phyloP scores from a whole-genome alignment of 2,888 invertebrate genomes.

The Crematogaster levior region DNA sequence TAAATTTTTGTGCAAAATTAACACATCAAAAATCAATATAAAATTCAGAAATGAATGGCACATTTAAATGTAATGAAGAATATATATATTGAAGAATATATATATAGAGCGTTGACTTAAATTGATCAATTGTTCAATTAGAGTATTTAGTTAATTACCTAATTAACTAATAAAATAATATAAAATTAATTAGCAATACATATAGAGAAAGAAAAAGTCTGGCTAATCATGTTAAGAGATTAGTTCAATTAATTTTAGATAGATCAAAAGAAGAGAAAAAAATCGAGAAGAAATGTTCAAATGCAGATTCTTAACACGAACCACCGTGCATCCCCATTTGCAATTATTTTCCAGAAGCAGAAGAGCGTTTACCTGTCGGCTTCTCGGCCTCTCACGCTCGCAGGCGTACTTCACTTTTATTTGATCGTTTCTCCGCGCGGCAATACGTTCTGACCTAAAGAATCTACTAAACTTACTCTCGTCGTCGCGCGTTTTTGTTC shows the following conservation, averaged over 20 bases:
- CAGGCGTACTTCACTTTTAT: conserved; percentile 66
- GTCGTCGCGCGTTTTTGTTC: conserved; percentile 65
- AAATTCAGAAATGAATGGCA: neutral
- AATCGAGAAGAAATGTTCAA: neutral
- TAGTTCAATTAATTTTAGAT: neutral
- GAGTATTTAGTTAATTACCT: neutral
- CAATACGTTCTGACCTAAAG: conserved; percentile 71
- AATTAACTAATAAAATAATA: neutral
- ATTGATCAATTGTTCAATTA: conserved; percentile 8
- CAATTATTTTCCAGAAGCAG: conserved; percentile 50
- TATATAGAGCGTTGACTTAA: neutral
- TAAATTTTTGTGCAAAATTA: neutral
- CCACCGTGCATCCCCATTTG: conserved; percentile 54
- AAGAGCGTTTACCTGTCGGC: conserved; percentile 59
- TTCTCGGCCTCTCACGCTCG: conserved; percentile 62
- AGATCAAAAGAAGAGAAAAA: neutral
- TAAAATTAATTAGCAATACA: neutral
- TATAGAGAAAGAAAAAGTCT: neutral
- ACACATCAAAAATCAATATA: neutral
- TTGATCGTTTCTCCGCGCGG: conserved; percentile 68
- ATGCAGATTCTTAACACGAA: conserved; percentile 60
- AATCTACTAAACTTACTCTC: conserved; percentile 78
- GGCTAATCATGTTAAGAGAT: neutral
- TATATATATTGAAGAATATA: neutral
- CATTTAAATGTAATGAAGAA: neutral